These are phyloP conservation scores for Notoglanidium macrostoma DNA, from an alignment of 2,797 vertebrate species.

Conservation along the genomic window DNA sequence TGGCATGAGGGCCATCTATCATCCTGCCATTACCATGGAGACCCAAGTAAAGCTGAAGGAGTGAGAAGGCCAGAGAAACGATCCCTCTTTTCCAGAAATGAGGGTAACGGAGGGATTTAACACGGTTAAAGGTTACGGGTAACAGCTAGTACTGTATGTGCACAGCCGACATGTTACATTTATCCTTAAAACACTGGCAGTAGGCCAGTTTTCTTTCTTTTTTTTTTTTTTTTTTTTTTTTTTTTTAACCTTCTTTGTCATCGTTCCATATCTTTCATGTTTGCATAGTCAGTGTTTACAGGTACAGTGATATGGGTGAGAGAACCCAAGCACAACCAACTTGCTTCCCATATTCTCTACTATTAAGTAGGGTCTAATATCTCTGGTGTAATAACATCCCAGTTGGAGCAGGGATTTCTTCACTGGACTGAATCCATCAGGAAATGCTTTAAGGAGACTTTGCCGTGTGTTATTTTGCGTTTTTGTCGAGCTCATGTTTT, in stretches of 20 bases:
- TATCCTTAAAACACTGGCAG: not conserved
- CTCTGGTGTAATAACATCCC: not conserved
- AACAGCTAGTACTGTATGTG: not conserved
- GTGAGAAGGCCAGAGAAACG: not conserved
- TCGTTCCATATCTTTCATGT: not conserved
- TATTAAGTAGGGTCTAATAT: not conserved
- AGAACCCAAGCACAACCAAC: not conserved
- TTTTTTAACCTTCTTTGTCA: not conserved
- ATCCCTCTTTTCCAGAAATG: not conserved
- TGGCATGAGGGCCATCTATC: slow-evolving; percentile 24
- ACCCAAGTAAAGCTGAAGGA: not conserved
- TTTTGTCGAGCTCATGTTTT: not conserved
- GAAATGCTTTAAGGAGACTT: not conserved
- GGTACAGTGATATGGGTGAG: not conserved
- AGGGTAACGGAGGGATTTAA: not conserved
- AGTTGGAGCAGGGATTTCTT: not conserved
- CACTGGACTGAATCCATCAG: not conserved
- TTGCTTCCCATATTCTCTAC: not conserved
- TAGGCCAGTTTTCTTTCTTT: not conserved
- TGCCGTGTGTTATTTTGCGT: not conserved
- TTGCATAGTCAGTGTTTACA: not conserved
- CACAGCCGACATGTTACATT: not conserved
- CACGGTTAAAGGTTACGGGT: not conserved
- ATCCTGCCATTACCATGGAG: slow-evolving; percentile 20
- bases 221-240: too few species aligned